A percentile compares a stretch with the other conserved stretches of the same genome.
These are phyloP conservation scores for Halyomorpha halys DNA, from an alignment of 1,140 invertebrate species.

Conservation along the genomic window DNA sequence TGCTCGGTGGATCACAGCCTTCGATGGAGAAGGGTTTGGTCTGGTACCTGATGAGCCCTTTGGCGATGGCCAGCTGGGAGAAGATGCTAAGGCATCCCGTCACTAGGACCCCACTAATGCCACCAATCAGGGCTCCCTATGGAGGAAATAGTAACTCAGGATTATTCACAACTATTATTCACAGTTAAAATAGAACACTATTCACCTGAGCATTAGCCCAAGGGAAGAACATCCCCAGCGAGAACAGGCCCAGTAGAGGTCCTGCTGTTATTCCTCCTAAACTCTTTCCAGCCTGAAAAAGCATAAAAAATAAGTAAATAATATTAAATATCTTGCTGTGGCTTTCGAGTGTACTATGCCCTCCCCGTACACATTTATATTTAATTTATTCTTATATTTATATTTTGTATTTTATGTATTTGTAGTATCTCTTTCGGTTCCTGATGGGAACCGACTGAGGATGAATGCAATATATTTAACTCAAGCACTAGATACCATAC, in stretches of 20 bases:
- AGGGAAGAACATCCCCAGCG: constrained; percentile 65
- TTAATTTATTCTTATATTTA: no score
- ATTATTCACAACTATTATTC: neutral
- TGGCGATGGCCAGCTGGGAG: constrained; percentile 59
- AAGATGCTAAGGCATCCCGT: constrained; percentile 80
- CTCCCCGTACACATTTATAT: no score
- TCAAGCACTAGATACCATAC: no score
- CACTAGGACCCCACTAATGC: constrained; percentile 53
- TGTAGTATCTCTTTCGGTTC: no score
- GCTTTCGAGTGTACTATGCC: no score
- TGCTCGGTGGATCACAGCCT: constrained; percentile 23
- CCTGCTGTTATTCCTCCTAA: constrained; percentile 58
- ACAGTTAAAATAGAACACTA: neutral
- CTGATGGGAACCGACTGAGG: no score
- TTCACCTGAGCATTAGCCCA: constrained; percentile 46
- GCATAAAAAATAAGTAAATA: no score
- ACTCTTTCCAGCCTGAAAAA: constrained; percentile 47
- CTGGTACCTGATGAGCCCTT: constrained; percentile 44
- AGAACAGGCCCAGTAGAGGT: constrained; percentile 63
- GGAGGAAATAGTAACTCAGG: neutral
- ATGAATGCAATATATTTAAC: no score
- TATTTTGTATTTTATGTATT: no score
- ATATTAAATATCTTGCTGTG: no score
- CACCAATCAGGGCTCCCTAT: constrained; percentile 69
- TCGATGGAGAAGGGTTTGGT: constrained; percentile 29